A percentile compares a stretch with the other conserved stretches of the same genome.
phyloP scores from a whole-genome alignment of 2,113 vertebrate species.

The Tautogolabrus adspersus region DNA sequence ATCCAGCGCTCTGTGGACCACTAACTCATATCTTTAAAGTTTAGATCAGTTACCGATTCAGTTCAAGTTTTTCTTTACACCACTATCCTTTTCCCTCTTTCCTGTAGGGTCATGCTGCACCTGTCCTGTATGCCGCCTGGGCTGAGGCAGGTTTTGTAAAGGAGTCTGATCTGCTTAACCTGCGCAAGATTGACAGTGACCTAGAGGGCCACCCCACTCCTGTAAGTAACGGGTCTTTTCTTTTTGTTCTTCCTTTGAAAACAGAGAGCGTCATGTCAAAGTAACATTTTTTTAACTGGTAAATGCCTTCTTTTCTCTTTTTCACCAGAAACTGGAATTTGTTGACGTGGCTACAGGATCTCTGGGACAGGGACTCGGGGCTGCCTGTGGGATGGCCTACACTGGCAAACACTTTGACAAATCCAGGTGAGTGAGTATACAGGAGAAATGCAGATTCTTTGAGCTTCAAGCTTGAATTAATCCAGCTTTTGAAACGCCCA shows the following conservation, averaged over 20 bases:
- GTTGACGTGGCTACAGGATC: constrained; percentile 89
- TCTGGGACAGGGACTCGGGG: constrained; percentile 88
- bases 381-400: constrained; percentile 92
- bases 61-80: too few relatives aligned
- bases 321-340: constrained; percentile 86
- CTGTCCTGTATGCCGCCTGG: constrained; percentile 87
- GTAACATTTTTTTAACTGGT: background rate
- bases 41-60: too few relatives aligned
- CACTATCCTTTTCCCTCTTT: too few relatives aligned
- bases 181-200: constrained; percentile 84
- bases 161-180: constrained; percentile 83
- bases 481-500: background rate
- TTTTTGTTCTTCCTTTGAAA: background rate
- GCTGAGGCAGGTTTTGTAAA: constrained; percentile 84
- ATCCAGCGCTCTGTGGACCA: too few relatives aligned
- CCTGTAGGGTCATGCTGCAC: constrained; percentile 86
- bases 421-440: constrained; percentile 78
- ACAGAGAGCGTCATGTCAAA: background rate
- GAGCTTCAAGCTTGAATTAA: background rate
- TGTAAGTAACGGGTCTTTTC: constrained; percentile 61
- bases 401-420: constrained; percentile 91
- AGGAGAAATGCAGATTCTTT: background rate
- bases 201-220: constrained; percentile 90
- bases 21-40: too few relatives aligned
- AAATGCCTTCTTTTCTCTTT: background rate